Conservation (phyloP, 1,140 invertebrate species). For the Cephus cinctus region DNA sequence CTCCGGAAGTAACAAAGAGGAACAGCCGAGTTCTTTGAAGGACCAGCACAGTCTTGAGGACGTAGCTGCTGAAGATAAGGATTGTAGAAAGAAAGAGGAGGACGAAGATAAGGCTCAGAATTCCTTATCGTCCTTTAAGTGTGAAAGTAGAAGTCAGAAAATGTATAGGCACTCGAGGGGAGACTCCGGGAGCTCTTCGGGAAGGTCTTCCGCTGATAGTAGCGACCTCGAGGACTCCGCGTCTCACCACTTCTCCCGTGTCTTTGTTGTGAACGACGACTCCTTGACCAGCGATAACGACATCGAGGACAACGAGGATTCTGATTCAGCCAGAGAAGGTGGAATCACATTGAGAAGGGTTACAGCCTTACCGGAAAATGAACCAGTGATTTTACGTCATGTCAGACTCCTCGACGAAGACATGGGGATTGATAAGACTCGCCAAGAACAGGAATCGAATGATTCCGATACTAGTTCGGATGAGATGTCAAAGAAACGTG, state of each 20-base stretch:
- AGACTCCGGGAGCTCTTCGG: slow-evolving; percentile 56
- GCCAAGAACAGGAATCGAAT: slow-evolving; percentile 5
- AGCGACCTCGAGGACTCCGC: slow-evolving; percentile 67
- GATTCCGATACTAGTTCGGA: neutral
- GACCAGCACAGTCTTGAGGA: neutral
- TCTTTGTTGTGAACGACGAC: slow-evolving; percentile 72
- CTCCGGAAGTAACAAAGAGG: no score
- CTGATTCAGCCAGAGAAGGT: slow-evolving; percentile 38
- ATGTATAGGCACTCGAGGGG: slow-evolving; percentile 47
- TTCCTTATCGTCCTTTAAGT: slow-evolving; percentile 42
- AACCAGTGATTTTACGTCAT: slow-evolving; percentile 40
- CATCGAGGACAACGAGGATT: slow-evolving; percentile 55
- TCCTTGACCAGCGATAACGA: slow-evolving; percentile 65
- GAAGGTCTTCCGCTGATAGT: slow-evolving; percentile 62
- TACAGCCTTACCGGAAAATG: slow-evolving; percentile 30
- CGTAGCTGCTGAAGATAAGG: slow-evolving; percentile 5
- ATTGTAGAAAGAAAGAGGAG: slow-evolving; percentile 31
- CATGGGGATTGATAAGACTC: neutral
- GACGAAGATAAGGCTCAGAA: slow-evolving; percentile 41
- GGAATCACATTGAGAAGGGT: slow-evolving; percentile 34
- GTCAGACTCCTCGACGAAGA: slow-evolving; percentile 41
- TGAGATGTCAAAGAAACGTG: neutral
- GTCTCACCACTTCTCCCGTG: slow-evolving; percentile 67
- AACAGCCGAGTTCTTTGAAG: no score
- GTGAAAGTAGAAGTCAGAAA: slow-evolving; percentile 27